A percentile compares a stretch with the other conserved stretches of the same genome.
phyloP scores from a whole-genome alignment of 2,797 vertebrate genomes.

The Nasua narica region DNA sequence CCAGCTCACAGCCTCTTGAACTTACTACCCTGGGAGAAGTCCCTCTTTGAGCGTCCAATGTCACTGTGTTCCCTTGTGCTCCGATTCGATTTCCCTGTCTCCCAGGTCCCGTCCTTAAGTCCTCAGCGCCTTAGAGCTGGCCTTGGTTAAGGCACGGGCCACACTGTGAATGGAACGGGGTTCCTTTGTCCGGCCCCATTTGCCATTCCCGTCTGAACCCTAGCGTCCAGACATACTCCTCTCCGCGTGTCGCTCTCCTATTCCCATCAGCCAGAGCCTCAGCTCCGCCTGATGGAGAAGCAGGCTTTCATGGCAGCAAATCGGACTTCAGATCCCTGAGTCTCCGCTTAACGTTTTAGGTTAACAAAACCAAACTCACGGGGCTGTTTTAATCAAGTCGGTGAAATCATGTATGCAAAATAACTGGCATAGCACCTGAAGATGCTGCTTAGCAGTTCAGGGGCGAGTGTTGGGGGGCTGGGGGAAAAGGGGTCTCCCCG shows the following conservation, averaged over 20 bases:
- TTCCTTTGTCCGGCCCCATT: too few species aligned
- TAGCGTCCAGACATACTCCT: fast-evolving
- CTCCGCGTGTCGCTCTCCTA: fast-evolving
- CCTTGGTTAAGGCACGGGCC: background rate
- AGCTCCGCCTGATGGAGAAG: background rate
- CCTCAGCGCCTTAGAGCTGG: background rate
- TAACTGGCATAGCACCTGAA: fast-evolving
- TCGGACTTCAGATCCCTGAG: background rate
- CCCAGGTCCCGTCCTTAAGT: background rate
- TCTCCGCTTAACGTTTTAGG: fast-evolving
- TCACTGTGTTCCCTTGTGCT: fast-evolving
- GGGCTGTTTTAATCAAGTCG: background rate
- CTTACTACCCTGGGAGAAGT: background rate
- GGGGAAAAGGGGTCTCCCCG: too few species aligned
- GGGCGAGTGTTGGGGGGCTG: background rate
- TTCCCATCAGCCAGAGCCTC: too few species aligned
- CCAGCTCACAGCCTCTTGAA: background rate
- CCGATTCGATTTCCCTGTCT: fast-evolving
- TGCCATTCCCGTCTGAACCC: background rate
- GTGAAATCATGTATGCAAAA: background rate
- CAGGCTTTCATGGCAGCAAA: background rate
- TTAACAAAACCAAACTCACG: background rate
- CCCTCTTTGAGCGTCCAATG: background rate
- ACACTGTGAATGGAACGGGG: background rate
- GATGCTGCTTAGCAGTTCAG: too few species aligned